Base-by-base conservation (phyloP, 2,888 invertebrate species). In the Plemyria rubiginata region DNA sequence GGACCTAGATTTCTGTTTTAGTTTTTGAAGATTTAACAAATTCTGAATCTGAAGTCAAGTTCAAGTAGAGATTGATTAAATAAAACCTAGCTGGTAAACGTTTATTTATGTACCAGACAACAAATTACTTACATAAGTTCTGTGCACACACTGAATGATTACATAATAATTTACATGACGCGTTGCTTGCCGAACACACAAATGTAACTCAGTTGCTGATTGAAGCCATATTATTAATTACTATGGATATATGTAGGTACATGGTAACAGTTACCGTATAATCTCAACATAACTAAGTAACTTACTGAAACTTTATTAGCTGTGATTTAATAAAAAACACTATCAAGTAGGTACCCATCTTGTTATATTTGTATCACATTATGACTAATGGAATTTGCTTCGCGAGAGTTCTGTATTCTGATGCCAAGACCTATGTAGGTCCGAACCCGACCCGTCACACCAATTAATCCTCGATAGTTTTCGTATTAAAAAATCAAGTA, bases 141-240 rank as follows among this genome's bases (percentile, higher is more conserved):
- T 45, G 16, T 45, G 45, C 11, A 16, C 43, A 43, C 54, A 57
- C 56, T 40, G 54, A 62, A 53, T 58, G 41, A 16, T 65, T 62
- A 62, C 58, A 61, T 59, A 66, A 62, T 55, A 32, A 38, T 51
- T 55, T 5, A 48, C 7, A 22, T 28, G 48, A 28, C 48, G 45
- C 11, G 45, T 16, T 9, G 16, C 45, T 45, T 45, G 45, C 9
- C 45, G 4, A 45, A 16, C 9, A 16, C 43, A 16, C 43, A 43
- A 15, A 15, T 8, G 15, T 41, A 41, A 41, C 41, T 13, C 41
- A 41, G 41, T 32, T 43, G 43, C 43, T 43, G 43, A 15, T 43
- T 43, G 13, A 43, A 16, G 9, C 16, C 15, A 5, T 45, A 48
- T 22, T 32, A 8, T 1, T 32, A 32, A 2, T 22, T n/a, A n/a